phyloP scores from a whole-genome alignment of 2,888 invertebrate genomes.

The Oasisia sp. region DNA sequence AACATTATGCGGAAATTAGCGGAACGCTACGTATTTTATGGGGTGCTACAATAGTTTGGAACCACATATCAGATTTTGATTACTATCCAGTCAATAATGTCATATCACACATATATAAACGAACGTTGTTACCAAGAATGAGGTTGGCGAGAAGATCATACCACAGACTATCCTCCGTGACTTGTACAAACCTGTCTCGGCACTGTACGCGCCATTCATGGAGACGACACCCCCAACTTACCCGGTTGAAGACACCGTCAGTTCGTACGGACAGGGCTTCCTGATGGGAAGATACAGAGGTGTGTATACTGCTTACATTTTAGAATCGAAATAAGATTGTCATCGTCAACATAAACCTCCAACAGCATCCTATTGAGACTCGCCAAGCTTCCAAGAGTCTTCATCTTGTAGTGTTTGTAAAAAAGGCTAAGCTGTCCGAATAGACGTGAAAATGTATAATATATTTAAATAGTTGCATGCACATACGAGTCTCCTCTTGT shows the following conservation, averaged over 20 bases:
- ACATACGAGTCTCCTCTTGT: too few species aligned
- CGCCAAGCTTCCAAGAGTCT: too few species aligned
- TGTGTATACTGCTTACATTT: background rate
- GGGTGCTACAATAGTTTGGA: background rate
- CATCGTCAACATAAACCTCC: too few species aligned
- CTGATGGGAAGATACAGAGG: background rate
- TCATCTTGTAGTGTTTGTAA: too few species aligned
- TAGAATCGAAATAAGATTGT: background rate
- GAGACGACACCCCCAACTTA: conserved; percentile 17
- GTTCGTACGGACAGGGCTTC: conserved; percentile 23
- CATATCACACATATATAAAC: background rate
- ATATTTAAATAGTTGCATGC: too few species aligned
- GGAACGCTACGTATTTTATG: background rate
- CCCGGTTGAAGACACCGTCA: conserved; percentile 28
- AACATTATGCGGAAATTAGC: too few species aligned
- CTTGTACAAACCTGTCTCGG: background rate
- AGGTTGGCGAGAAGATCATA: background rate
- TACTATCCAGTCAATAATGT: background rate
- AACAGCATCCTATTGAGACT: too few species aligned
- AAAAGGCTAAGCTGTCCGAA: too few species aligned
- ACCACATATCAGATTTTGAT: background rate
- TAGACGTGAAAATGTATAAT: too few species aligned
- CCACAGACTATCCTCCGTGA: background rate
- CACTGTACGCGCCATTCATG: background rate
- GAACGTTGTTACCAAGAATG: background rate